Conservation (phyloP, 1,140 invertebrate species). For the Drosophila parabipectinata region DNA sequence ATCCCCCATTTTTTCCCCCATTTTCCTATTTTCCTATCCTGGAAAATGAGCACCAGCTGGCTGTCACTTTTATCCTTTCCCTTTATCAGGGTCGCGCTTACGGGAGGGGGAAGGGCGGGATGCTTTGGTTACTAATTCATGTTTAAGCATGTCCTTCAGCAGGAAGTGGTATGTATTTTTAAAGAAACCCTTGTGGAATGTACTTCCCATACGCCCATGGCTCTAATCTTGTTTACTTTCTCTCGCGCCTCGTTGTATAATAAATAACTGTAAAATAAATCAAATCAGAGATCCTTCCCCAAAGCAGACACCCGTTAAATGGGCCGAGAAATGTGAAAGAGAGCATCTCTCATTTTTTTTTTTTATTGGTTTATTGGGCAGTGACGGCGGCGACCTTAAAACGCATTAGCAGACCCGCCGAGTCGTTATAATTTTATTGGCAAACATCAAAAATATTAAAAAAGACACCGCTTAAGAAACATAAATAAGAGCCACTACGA, state of each 20-base stretch:
- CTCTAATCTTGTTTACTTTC: slow-evolving; percentile 31
- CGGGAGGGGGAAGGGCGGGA: not conserved
- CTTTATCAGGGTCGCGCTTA: not conserved
- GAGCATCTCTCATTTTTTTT: slow-evolving; percentile 58
- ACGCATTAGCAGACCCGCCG: slow-evolving; percentile 73
- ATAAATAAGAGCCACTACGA: slow-evolving; percentile 49
- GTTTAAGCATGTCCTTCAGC: not conserved
- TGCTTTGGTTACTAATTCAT: not conserved
- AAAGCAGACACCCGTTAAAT: slow-evolving; percentile 62
- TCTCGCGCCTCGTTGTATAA: slow-evolving; percentile 52
- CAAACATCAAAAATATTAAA: slow-evolving; percentile 68
- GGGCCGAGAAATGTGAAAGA: slow-evolving; percentile 72
- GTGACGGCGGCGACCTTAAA: slow-evolving; percentile 61
- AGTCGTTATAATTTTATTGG: slow-evolving; percentile 80
- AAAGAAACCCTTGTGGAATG: not conserved
- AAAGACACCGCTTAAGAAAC: slow-evolving; percentile 29
- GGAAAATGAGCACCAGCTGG: slow-evolving; percentile 47
- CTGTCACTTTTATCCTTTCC: not conserved
- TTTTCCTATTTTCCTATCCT: slow-evolving; percentile 14
- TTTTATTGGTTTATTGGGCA: slow-evolving; percentile 46
- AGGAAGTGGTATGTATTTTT: not conserved
- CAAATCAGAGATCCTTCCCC: slow-evolving; percentile 33
- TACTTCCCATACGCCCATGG: not conserved
- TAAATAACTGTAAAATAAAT: slow-evolving; percentile 71
- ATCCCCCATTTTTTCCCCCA: slow-evolving; percentile 1